phyloP scores from a whole-genome alignment of 2,888 invertebrate genomes.

The Copidosoma aretas region DNA sequence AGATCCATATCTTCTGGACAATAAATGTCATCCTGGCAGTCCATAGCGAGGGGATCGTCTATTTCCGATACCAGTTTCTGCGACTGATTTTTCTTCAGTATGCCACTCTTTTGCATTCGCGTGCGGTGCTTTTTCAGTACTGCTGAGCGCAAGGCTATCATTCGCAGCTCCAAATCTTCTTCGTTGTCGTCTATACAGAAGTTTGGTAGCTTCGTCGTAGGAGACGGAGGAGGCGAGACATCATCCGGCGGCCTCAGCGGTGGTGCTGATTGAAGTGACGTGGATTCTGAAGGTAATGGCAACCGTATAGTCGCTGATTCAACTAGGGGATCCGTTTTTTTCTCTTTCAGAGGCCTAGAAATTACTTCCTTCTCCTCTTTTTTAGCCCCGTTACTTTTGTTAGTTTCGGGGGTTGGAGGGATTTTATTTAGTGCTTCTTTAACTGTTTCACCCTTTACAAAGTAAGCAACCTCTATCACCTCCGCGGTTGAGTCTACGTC shows the following conservation, averaged over 20 bases:
- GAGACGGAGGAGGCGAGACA: not conserved
- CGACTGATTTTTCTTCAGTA: slow-evolving; percentile 21
- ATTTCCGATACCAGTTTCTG: slow-evolving; percentile 21
- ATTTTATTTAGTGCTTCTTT: not conserved
- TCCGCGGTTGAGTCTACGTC: not conserved
- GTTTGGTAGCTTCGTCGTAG: slow-evolving; percentile 16
- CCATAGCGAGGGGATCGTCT: slow-evolving; percentile 19
- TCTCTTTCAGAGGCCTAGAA: not conserved
- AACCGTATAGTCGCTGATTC: not conserved
- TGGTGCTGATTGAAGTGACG: not conserved
- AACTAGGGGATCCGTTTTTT: not conserved
- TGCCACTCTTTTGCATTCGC: slow-evolving; percentile 53
- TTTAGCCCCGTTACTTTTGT: not conserved
- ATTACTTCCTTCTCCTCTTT: slow-evolving; percentile 13
- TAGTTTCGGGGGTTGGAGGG: not conserved
- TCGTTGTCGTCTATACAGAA: slow-evolving; percentile 64
- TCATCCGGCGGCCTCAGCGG: not conserved
- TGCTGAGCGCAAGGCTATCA: slow-evolving; percentile 75
- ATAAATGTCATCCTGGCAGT: slow-evolving; percentile 33
- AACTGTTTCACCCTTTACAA: slow-evolving; percentile 30
- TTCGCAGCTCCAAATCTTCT: slow-evolving; percentile 69
- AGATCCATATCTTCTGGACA: slow-evolving; percentile 58
- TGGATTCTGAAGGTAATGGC: not conserved
- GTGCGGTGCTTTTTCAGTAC: slow-evolving; percentile 71
- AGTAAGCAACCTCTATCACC: not conserved